Base-by-base conservation (phyloP, 2,797 vertebrate species). In the Loris lydekkerianus region DNA sequence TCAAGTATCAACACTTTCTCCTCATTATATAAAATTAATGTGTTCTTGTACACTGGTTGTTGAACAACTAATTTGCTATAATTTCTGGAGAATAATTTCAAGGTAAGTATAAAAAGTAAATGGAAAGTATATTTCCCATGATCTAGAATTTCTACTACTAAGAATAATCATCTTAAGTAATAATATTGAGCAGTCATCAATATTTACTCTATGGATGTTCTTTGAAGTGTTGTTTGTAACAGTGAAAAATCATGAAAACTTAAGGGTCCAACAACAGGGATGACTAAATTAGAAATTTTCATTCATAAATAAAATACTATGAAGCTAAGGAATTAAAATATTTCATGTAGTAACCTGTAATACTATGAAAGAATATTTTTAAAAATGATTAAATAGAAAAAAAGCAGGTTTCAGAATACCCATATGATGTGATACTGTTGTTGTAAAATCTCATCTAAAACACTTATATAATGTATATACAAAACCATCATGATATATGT, bases 251-350 rank as follows among this genome's bases (percentile, higher is more conserved):
- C 34, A 84, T 58, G 73, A 89, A 89, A 94, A 81, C 29, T 10
- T 88, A 53, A 95, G 56, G 81, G 29, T 60, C 40, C 27, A 90
- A 77, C 27, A 82, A 85, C 46, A 69, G 40, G 18, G 20, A 63
- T 94, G 34, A 11, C 23, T 89, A 89, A 80, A 63, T 80, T 88
- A 91, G 76, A 88, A 70, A 69, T 83, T 84, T 93, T 91, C 9
- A 65, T 63, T 18, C 27, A 86, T 70, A 83, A 95, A 93, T 86
- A 11, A 96, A 95, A 93, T 89, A 46, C 7, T 76, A 86, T 34
- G 1, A 92, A 84, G 17, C 6, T 90, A 46, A 46, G 9, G 46
- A 46, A 82, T 77, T 85, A 85, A 87, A 95, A 65, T 92, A n/a
- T 43, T 58, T 89, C 63, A 2, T 53, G 60, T 10, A 77, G 27